These are phyloP conservation scores for Probaryconus sp. DNA, from an alignment of 1,140 invertebrate genomes.

Conservation along the genomic window DNA sequence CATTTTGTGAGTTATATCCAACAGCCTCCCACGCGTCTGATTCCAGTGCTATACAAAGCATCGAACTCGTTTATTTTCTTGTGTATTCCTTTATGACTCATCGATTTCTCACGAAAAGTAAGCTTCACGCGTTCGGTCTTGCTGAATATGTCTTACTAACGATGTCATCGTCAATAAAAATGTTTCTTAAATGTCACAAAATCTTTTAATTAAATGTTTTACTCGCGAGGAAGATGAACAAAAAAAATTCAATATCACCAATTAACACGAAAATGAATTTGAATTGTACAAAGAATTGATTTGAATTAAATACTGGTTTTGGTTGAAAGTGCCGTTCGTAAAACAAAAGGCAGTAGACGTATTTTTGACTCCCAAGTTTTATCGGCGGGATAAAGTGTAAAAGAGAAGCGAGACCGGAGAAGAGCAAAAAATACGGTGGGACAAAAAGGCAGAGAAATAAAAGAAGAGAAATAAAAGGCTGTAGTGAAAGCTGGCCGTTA, in stretches of 20 bases:
- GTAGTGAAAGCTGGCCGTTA: conserved; percentile 50
- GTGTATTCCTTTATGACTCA: conserved; percentile 46
- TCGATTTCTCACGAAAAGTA: conserved; percentile 40
- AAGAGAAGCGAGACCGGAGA: conserved; percentile 45
- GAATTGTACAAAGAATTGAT: conserved; percentile 5
- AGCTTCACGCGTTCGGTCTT: too few relatives aligned
- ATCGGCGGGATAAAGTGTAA: conserved; percentile 54
- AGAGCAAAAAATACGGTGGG: conserved; percentile 32
- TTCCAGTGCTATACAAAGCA: not conserved
- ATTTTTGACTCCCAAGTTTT: conserved; percentile 55
- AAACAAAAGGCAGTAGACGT: conserved; percentile 42
- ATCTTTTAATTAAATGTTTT: too few relatives aligned
- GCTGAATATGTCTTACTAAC: not conserved
- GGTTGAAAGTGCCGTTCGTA: conserved; percentile 10
- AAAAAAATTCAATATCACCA: not conserved
- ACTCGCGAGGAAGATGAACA: too few relatives aligned
- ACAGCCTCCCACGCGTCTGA: conserved; percentile 49
- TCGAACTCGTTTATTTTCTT: conserved; percentile 34
- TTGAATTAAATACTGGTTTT: conserved; percentile 5
- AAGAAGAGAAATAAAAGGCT: conserved; percentile 48
- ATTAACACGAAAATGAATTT: conserved; percentile 15
- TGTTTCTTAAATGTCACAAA: too few relatives aligned
- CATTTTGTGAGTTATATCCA: conserved; percentile 26
- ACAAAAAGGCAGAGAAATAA: conserved; percentile 49
- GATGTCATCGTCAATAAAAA: too few relatives aligned